phyloP scores from a whole-genome alignment of 2,113 vertebrate species.

The Procavia capensis region DNA sequence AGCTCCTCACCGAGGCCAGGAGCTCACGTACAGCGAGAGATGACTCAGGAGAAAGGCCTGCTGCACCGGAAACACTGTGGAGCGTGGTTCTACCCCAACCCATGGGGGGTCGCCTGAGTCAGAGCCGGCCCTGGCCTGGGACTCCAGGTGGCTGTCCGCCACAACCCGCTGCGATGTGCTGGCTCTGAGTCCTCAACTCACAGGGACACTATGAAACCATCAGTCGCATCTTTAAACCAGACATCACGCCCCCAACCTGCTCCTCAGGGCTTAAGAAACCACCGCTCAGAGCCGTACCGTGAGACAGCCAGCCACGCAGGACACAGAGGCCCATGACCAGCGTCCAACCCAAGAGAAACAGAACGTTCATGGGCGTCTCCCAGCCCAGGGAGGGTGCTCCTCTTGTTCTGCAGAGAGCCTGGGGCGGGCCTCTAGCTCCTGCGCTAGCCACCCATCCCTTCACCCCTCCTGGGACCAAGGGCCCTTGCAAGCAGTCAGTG shows the following conservation, averaged over 20 bases:
- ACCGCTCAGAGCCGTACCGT: not conserved
- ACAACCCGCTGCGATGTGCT: not conserved
- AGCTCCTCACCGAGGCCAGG: not conserved
- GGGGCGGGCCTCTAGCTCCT: not conserved
- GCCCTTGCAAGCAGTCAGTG: not conserved
- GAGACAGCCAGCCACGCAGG: not conserved
- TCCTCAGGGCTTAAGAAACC: not conserved
- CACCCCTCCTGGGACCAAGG: not conserved
- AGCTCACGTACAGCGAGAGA: not conserved
- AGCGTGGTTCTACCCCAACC: not conserved
- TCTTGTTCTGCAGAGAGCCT: not conserved
- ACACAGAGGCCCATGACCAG: too few relatives aligned
- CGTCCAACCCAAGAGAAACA: too few relatives aligned
- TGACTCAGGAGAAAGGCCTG: not conserved
- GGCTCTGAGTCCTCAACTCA: not conserved
- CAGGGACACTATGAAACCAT: not conserved
- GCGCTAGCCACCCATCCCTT: not conserved
- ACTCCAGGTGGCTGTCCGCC: not conserved
- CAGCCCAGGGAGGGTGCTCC: accelerated
- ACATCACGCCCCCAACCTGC: not conserved
- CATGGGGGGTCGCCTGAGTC: not conserved
- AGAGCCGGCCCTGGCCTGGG: not conserved
- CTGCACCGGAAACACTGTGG: not conserved
- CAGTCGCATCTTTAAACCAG: not conserved
- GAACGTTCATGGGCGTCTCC: not conserved